These are phyloP conservation scores for Melanocharis versteri DNA, from an alignment of 2,113 vertebrate species.

Conservation along the genomic window DNA sequence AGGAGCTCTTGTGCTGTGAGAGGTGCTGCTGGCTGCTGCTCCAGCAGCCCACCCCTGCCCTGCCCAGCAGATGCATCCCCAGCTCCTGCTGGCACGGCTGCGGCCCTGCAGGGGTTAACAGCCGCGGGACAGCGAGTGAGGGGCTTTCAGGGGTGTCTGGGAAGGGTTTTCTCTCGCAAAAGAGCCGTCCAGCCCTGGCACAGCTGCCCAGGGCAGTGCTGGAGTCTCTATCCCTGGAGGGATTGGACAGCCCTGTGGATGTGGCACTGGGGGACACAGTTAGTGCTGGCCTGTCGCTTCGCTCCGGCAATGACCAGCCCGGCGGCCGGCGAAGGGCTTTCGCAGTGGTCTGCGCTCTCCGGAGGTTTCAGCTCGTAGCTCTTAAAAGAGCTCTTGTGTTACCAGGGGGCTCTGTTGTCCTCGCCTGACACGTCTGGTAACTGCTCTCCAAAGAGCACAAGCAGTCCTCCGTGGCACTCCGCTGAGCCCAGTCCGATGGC, in stretches of 20 bases:
- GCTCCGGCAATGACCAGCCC: no score
- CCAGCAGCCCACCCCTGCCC: not conserved
- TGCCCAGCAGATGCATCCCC: not conserved
- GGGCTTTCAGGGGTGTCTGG: not conserved
- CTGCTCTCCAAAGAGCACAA: no score
- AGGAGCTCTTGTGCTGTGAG: not conserved
- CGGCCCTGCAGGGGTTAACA: accelerated
- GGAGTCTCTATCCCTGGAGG: not conserved
- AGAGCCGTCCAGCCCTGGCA: not conserved
- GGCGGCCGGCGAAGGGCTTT: no score
- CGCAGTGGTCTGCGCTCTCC: no score
- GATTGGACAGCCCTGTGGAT: not conserved
- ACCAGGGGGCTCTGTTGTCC: no score
- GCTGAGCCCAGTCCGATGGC: no score
- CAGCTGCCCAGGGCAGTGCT: not conserved
- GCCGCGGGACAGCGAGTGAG: accelerated
- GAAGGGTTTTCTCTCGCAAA: not conserved
- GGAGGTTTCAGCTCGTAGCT: no score
- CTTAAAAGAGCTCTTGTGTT: no score
- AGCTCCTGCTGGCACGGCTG: not conserved
- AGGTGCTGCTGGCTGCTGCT: not conserved
- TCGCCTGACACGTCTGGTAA: no score
- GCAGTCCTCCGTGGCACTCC: no score
- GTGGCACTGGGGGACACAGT: not conserved
- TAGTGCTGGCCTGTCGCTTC: not conserved